Percentiles rank a stretch among this genome's conserved stretches.
phyloP scores from a whole-genome alignment of 1,140 invertebrate species.

The Zaprionus lachaisei region DNA sequence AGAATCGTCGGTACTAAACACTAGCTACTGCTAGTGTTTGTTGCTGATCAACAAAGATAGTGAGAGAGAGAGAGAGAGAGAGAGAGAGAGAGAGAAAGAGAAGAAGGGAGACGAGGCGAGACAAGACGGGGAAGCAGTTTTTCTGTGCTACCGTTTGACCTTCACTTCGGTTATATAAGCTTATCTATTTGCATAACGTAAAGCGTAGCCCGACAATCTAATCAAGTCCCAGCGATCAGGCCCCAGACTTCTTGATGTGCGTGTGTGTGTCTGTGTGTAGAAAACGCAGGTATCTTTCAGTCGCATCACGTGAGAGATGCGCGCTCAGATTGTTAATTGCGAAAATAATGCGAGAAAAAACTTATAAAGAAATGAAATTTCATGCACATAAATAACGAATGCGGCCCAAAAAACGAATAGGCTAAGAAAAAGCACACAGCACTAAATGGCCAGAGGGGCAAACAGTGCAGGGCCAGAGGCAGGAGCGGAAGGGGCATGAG shows the following conservation, averaged over 20 bases:
- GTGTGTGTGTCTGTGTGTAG: neutral
- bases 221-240: slow-evolving; percentile 8
- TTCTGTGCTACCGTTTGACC: slow-evolving; percentile 1
- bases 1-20: neutral
- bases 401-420: slow-evolving; percentile 26
- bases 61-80: neutral
- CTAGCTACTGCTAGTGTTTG: neutral
- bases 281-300: slow-evolving; percentile 2
- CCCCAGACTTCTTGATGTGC: neutral
- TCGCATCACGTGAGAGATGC: slow-evolving; percentile 31
- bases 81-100: neutral
- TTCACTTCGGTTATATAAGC: slow-evolving; percentile 10
- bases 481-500: neutral
- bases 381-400: slow-evolving; percentile 46
- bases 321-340: slow-evolving; percentile 37
- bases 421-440: slow-evolving; percentile 1
- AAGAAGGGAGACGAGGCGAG: neutral
- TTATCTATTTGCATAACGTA: slow-evolving; percentile 39
- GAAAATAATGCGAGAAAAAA: slow-evolving; percentile 13
- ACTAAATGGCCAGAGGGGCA: neutral
- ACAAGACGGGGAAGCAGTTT: neutral
- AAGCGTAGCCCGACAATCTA: slow-evolving; percentile 11
- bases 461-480: neutral
- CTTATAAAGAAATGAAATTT: slow-evolving; percentile 41
- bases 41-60: neutral